These are phyloP conservation scores for Drosophila borealis DNA, from an alignment of 2,888 invertebrate species.

Conservation along the genomic window DNA sequence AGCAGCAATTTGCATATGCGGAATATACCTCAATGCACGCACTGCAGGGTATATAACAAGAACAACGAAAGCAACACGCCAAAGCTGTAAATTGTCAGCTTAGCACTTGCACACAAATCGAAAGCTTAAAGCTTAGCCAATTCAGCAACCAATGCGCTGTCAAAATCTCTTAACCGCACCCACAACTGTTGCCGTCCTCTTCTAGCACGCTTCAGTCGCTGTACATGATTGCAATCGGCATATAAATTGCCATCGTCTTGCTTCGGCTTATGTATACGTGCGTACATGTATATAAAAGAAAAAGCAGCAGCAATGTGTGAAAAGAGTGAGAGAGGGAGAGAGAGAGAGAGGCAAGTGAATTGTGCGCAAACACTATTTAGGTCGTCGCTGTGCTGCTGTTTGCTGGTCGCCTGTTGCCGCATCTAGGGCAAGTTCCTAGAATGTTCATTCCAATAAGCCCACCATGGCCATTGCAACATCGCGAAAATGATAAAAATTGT, in stretches of 20 bases:
- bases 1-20: background rate
- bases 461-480: conserved; percentile 67
- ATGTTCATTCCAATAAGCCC: conserved; percentile 81
- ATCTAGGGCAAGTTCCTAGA: conserved; percentile 85
- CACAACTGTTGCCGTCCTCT: conserved; percentile 16
- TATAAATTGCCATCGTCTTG: conserved; percentile 23
- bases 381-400: conserved; percentile 54
- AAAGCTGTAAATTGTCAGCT: conserved; percentile 3
- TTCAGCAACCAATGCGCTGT: conserved; percentile 48
- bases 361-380: conserved; percentile 59
- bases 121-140: conserved; percentile 51
- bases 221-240: conserved; percentile 37
- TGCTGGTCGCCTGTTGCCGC: conserved; percentile 77
- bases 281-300: conserved; percentile 4
- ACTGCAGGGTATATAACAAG: conserved; percentile 11
- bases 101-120: conserved; percentile 3
- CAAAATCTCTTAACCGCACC: conserved; percentile 5
- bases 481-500: conserved; percentile 54
- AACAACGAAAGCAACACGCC: conserved; percentile 1
- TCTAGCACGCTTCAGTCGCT: conserved; percentile 23
- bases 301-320: conserved; percentile 8
- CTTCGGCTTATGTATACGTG: conserved; percentile 13
- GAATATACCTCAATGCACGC: background rate
- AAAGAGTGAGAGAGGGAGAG: background rate
- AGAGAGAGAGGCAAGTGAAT: conserved; percentile 7